Evolutionary conservation across 2,113 vertebrate genomes (phyloP).

Genomic region (Anser brachyrhynchus): DNA sequence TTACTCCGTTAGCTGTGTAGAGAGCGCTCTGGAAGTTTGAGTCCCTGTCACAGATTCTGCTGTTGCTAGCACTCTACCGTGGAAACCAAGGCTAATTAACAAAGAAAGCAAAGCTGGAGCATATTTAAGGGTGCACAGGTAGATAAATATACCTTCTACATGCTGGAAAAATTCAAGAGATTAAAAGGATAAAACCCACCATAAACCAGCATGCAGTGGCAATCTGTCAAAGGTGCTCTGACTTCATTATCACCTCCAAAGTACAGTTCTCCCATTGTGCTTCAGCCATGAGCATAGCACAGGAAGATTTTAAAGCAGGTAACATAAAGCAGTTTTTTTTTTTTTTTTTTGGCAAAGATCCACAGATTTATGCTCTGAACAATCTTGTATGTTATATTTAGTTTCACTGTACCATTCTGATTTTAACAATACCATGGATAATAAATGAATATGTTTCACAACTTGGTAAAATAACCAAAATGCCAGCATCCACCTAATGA

Average conservation of each 20-base stretch:
- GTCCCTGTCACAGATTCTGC: constrained; percentile 38
- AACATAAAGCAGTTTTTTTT: not conserved
- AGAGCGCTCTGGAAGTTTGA: not conserved
- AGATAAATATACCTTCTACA: constrained; percentile 6
- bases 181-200: not conserved
- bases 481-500: constrained; percentile 56
- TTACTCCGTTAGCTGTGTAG: not conserved
- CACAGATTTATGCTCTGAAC: not conserved
- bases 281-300: not conserved
- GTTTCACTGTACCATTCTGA: not conserved
- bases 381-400: not conserved
- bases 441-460: constrained; percentile 8
- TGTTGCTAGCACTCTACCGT: not conserved
- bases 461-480: constrained; percentile 54
- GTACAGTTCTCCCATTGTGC: not conserved
- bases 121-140: not conserved
- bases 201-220: not conserved
- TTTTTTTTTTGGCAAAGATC: not conserved
- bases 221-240: not conserved
- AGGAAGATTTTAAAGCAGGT: not conserved
- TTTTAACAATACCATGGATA: not conserved
- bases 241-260: constrained; percentile 27
- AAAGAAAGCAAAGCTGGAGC: not conserved
- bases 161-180: not conserved
- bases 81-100: constrained; percentile 46